A percentile compares a stretch with the other conserved stretches of the same genome.
Evolutionary conservation across 2,888 invertebrate genomes (phyloP).

Genomic region (Andrena trimmerana): DNA sequence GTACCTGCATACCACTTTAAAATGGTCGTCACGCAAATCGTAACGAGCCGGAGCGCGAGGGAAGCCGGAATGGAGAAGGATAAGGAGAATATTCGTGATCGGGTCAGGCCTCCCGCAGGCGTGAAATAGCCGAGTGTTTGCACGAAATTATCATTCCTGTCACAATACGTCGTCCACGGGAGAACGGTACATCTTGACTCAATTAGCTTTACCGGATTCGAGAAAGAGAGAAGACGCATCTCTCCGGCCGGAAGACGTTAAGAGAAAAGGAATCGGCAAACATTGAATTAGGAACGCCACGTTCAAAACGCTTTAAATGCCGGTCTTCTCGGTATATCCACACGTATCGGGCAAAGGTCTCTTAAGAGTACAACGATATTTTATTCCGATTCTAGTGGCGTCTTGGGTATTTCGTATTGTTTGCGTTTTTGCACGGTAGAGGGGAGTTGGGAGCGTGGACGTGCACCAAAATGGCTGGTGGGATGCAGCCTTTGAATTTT

Average conservation of each 20-base stretch:
- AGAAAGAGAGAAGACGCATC: slow-evolving; percentile 29
- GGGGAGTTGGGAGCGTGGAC: neutral
- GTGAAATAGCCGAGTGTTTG: slow-evolving; percentile 70
- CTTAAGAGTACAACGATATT: neutral
- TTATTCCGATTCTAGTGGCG: neutral
- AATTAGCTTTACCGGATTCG: slow-evolving; percentile 54
- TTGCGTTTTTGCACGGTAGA: neutral
- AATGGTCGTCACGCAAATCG: slow-evolving; percentile 68
- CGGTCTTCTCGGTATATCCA: slow-evolving; percentile 39
- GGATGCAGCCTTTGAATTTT: no score
- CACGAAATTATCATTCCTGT: slow-evolving; percentile 73
- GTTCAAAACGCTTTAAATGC: slow-evolving; percentile 24
- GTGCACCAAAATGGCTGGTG: no score
- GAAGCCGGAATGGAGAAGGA: slow-evolving; percentile 43
- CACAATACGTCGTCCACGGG: slow-evolving; percentile 63
- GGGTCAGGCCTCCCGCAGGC: slow-evolving; percentile 73
- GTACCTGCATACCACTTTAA: slow-evolving; percentile 45
- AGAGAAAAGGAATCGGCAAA: slow-evolving; percentile 45
- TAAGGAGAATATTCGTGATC: slow-evolving; percentile 63
- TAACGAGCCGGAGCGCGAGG: slow-evolving; percentile 49
- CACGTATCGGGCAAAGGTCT: neutral
- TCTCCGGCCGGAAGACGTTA: slow-evolving; percentile 41
- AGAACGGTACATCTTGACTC: slow-evolving; percentile 51
- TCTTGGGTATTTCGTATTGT: neutral
- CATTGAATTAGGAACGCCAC: slow-evolving; percentile 48